Evolutionary conservation across 2,888 invertebrate species (phyloP), one percentile per base, ranked within the genome.

Genomic region (Sthenelais limicola): DNA sequence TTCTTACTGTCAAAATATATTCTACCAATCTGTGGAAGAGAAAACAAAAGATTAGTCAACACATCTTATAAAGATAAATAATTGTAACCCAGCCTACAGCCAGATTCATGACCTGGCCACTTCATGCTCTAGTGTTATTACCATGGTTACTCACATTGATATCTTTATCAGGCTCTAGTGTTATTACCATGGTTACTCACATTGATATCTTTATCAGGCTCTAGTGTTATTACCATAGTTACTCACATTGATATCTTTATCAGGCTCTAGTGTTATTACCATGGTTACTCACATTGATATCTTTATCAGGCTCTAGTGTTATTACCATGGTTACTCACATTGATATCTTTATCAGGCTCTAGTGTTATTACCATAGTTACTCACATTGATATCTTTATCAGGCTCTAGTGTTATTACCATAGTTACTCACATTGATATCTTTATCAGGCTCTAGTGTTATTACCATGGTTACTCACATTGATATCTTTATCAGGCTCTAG

Each of bases 1-100:
- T 90, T 88, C 82, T 92, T 91, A 18, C 94, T 92, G 88, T 93
- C 92, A 89, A 94, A 94, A 79, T 88, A 89, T 71, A 92, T 88
- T 75, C 90, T 89, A 24, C 92, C 92, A 74, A 92, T 87, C 85
- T 88, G 80, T n/a, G n/a, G n/a, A n/a, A n/a, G n/a, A n/a, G n/a
- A 32, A 82, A 81, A 32, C 48, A 66, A 58, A 30, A 77, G 67
- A 18, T 35, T 54, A 54, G 30, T 26, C 56, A 51, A 51, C 51
- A 21, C 18, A 38, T 62, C n/a, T n/a, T n/a, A n/a, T n/a, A n/a
- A n/a, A n/a, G n/a, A n/a, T n/a, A n/a, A n/a, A n/a, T n/a, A n/a
- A n/a, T n/a, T n/a, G n/a, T n/a, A n/a, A n/a, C n/a, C n/a, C n/a
- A n/a, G n/a, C n/a, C n/a, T n/a, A n/a, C n/a, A n/a, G n/a, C n/a